A percentile compares a stretch with the other conserved stretches of the same genome.
These are phyloP conservation scores for Aphis craccivora DNA, from an alignment of 1,140 invertebrate genomes.

Conservation along the genomic window DNA sequence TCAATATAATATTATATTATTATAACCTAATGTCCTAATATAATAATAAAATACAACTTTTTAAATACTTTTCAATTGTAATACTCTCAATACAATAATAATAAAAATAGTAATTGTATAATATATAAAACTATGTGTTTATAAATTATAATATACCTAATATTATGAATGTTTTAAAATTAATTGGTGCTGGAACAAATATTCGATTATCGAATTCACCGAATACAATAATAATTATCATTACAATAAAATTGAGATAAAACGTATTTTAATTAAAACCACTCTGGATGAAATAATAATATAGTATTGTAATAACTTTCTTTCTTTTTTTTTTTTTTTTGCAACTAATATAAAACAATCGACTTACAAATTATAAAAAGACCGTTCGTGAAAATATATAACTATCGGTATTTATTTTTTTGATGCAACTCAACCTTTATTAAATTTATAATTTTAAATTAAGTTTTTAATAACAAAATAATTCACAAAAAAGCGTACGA, in stretches of 20 bases:
- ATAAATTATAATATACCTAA: too few relatives aligned
- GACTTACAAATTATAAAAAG: not conserved
- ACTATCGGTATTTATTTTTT: not conserved
- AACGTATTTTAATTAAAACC: not conserved
- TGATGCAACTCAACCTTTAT: not conserved
- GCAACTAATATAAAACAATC: not conserved
- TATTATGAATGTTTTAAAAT: not conserved
- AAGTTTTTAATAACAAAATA: not conserved
- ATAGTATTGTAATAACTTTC: not conserved
- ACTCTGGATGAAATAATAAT: not conserved
- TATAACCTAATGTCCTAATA: not conserved
- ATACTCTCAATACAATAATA: not conserved
- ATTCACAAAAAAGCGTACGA: not conserved
- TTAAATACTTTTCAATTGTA: not conserved
- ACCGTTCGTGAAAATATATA: not conserved
- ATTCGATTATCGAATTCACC: not conserved
- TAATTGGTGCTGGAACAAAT: not conserved
- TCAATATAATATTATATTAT: too few relatives aligned
- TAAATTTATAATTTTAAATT: not conserved
- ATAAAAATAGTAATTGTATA: not conserved
- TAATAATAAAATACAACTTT: not conserved
- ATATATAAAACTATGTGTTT: not conserved
- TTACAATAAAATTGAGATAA: not conserved
- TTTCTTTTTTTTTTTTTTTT: not conserved
- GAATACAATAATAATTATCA: not conserved